Base-by-base conservation (phyloP, 2,113 vertebrate species). In the Anas platyrhynchos region DNA sequence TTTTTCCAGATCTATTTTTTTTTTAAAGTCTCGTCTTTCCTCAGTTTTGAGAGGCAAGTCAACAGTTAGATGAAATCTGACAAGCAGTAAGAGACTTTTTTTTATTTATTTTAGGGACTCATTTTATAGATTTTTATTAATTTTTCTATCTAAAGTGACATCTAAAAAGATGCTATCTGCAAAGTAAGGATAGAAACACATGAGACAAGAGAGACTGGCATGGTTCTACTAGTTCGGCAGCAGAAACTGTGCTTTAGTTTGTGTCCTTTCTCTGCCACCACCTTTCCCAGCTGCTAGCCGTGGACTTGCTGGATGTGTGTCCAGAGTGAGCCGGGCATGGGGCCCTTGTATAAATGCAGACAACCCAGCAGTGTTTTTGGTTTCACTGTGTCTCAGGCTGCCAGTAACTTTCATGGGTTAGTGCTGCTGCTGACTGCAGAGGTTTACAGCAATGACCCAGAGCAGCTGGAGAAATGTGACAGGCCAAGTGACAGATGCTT, bases 321-420 rank as follows among this genome's bases (percentile, higher is more conserved):
- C 71, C 38, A 3, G 13, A 5, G 41, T 1, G 79, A 72, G 52
- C 62, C 77, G 56, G n/a, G 23, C 29, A 4, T 5, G 21, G 23
- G 26, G 25, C 7, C 27, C 46, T 20, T 0, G 0, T 12, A 0
- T 23, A 56, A 8, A 4, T 1, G 4, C 18, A 21, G 26, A 2
- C 34, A 62, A 29, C 7, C 31, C 50, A 2, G 21, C 10, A 1
- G 2, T 3, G 27, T 38, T 38, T 36, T 4, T 13, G 36, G 48
- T 10, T 61, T 46, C 23, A 34, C 23, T 80, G 72, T 65, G 65
- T 63, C 56, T 13, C 8, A 48, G 48, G 58, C 81, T 68, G 25
- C 7, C 1, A 1, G 52, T 44, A 36, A 43, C 11, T 36, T 46
- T 46, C 15, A 1, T 3, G 26, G 14, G 27, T 18, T 1, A 4